Percentiles rank a stretch among this genome's conserved stretches.
Conservation (phyloP, 2,888 invertebrate genomes). For the Stramonita haemastoma region DNA sequence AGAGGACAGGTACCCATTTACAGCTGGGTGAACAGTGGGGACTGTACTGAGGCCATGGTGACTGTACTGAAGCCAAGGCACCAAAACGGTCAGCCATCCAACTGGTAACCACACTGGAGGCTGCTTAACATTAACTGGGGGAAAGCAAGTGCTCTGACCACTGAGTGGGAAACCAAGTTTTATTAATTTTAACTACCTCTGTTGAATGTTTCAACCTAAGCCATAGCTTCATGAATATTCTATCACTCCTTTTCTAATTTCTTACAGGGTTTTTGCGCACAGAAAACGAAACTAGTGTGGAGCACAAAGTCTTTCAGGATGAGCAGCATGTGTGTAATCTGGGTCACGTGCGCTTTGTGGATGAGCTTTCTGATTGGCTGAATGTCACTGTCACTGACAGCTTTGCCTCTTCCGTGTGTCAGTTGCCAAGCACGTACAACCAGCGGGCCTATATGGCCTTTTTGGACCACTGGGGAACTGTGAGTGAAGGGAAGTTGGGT, state of each 20-base stretch:
- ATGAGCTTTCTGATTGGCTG: conserved; percentile 46
- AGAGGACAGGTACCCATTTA: too few species aligned
- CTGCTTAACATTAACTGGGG: too few species aligned
- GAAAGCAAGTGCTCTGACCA: too few species aligned
- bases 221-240: neutral
- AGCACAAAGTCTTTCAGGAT: conserved; percentile 47
- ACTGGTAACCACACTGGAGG: too few species aligned
- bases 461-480: conserved; percentile 53
- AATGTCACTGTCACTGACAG: conserved; percentile 46
- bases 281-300: conserved; percentile 37
- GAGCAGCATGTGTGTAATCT: conserved; percentile 49
- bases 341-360: conserved; percentile 47
- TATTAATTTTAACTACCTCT: too few species aligned
- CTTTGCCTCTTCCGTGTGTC: conserved; percentile 49
- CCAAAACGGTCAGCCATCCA: too few species aligned
- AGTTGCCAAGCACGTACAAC: conserved; percentile 41
- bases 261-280: conserved; percentile 37
- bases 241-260: too few species aligned
- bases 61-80: too few species aligned
- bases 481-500: conserved; percentile 33
- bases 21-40: too few species aligned
- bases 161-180: neutral
- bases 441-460: conserved; percentile 47
- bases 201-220: neutral
- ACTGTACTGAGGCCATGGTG: too few species aligned